Evolutionary conservation across 2,113 vertebrate genomes (phyloP), one percentile per base, ranked within the genome.

Genomic region (Martes martes): DNA sequence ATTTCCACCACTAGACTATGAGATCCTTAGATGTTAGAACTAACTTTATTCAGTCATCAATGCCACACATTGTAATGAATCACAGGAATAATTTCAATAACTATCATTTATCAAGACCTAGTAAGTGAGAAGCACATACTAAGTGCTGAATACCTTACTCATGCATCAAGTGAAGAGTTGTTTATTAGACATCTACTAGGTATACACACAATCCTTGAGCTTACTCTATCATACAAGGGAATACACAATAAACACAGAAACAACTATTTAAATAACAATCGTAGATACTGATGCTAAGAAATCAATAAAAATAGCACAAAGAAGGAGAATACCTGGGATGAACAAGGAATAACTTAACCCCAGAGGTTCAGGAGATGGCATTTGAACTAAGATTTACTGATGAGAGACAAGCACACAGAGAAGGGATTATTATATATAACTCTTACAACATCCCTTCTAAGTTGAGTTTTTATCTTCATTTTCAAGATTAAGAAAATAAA

Each of bases 271-370:
- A 89, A 28, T 67, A 94, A 39, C 39, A 23, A 36, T 47, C 86
- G 80, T 83, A 96, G 90, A 96, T 28, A 76, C 0, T 39, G 80
- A 94, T 23, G 8, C 4, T 88, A 36, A 63, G 8, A 78, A 65
- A 84, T 81, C 15, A 95, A 83, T 52, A 95, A 86, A 95, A 95
- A 47, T 33, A 97, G 74, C 31, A 65, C 19, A 47, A 79, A 83
- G 28, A 31, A 80, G 76, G 0, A 73, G 13, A 89, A 89, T 67
- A 42, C 24, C 45, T 61, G 31, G 26, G 16, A 2, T n/a, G 9
- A 93, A 7, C 18, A 11, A 85, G 73, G 33, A 31, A 83, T 19
- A 50, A 33, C 39, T n/a, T 83, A 78, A 74, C 8, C 6, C 45
- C 47, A 19, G 13, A 81, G 24, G n/a, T 5, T 47, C 26, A 67